Percentiles rank a stretch among this genome's conserved stretches.
Evolutionary conservation across 2,888 invertebrate species (phyloP).

Genomic region (Agrotis segetum): DNA sequence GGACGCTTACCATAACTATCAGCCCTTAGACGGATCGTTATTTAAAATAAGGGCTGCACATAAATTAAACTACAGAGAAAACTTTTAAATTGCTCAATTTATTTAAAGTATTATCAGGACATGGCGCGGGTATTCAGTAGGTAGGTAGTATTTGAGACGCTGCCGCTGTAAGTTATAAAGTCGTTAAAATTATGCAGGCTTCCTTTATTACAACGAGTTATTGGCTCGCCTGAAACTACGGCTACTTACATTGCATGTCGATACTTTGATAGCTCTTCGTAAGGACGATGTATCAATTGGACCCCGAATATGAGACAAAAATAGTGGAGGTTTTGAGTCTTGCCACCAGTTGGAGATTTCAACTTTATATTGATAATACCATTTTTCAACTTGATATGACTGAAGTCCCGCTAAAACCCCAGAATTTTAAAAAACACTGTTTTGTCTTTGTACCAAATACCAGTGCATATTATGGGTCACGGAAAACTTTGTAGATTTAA

Average conservation of each 20-base stretch:
- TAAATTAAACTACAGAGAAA: constrained; percentile 56
- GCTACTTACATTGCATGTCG: not conserved
- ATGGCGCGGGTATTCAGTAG: constrained; percentile 33
- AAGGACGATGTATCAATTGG: not conserved
- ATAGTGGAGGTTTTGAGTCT: too few species aligned
- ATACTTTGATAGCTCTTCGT: not conserved
- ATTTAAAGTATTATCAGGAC: constrained; percentile 56
- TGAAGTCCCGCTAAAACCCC: too few species aligned
- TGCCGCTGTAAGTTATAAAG: constrained; percentile 50
- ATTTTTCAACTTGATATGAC: too few species aligned
- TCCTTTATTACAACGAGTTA: constrained; percentile 30
- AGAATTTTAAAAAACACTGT: not conserved
- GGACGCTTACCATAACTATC: too few species aligned
- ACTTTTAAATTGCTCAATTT: constrained; percentile 57
- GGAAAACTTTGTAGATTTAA: constrained; percentile 22
- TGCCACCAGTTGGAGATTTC: too few species aligned
- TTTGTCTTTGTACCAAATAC: not conserved
- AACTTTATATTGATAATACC: too few species aligned
- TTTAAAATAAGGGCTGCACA: constrained; percentile 50
- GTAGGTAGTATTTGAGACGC: constrained; percentile 35
- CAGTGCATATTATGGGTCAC: not conserved
- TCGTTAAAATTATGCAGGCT: constrained; percentile 53
- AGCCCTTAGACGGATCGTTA: constrained; percentile 48
- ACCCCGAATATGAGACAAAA: not conserved
- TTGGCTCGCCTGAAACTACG: constrained; percentile 16